Conservation (phyloP, 1,140 invertebrate species). For the Popillia japonica region DNA sequence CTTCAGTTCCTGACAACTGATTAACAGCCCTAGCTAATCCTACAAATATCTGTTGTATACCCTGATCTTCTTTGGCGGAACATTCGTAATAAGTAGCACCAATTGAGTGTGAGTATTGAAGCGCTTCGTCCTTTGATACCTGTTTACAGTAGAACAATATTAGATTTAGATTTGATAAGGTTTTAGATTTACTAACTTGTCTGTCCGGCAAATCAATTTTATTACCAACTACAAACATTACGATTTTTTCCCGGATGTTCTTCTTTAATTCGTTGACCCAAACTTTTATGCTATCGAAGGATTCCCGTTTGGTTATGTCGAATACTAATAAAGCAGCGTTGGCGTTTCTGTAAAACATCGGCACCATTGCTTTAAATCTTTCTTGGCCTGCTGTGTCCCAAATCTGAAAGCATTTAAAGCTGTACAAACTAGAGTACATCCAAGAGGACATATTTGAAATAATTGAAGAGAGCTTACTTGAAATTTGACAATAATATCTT, state of each 20-base stretch:
- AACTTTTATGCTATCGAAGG: slow-evolving; percentile 77
- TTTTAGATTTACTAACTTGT: background rate
- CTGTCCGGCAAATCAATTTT: slow-evolving; percentile 76
- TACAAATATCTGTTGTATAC: slow-evolving; percentile 74
- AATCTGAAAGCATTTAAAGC: slow-evolving; percentile 66
- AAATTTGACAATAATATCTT: slow-evolving; percentile 31
- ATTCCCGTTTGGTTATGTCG: slow-evolving; percentile 79
- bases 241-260: slow-evolving; percentile 78
- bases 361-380: slow-evolving; percentile 85
- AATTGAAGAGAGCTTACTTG: slow-evolving; percentile 17
- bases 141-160: slow-evolving; percentile 36
- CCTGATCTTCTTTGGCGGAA: slow-evolving; percentile 80
- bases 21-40: slow-evolving; percentile 69
- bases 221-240: slow-evolving; percentile 84
- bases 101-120: slow-evolving; percentile 80
- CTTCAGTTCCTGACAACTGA: slow-evolving; percentile 61
- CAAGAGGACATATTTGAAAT: background rate
- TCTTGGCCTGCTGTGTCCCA: slow-evolving; percentile 94
- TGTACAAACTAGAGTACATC: no score
- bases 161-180: background rate
- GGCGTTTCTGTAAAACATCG: slow-evolving; percentile 92
- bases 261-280: slow-evolving; percentile 84
- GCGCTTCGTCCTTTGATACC: slow-evolving; percentile 74
- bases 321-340: slow-evolving; percentile 88
- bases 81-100: slow-evolving; percentile 86